Evolutionary conservation across 2,888 invertebrate species (phyloP), one percentile per base, ranked within the genome.

Genomic region (Lagria hirta): DNA sequence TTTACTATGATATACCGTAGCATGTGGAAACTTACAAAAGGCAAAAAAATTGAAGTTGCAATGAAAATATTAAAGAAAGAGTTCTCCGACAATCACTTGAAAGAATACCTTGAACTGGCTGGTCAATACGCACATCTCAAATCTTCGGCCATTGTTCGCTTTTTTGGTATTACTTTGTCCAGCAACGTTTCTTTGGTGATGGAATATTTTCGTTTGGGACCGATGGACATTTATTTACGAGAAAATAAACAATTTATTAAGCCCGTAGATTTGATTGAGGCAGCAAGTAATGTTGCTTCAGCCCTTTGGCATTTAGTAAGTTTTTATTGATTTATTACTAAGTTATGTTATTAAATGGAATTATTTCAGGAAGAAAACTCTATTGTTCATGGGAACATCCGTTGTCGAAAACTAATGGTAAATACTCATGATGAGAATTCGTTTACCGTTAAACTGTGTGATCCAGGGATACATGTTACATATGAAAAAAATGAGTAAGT

Each of bases 231-330:
- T 28, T 89, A 87, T 67, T 74, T 86, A 33, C 74, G 76, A 65
- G 73, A 70, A 17, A 69, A 73, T 57, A 65, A 62, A 30, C 41
- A 49, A 1, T 72, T 74, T 17, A 70, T 87, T 3, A 78, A 81
- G 58, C 73, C 77, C 1, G 78, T 86, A 0, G 88, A 91, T 64
- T 73, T 93, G 52, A 81, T 92, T 53, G 90, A 92, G 69, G 87
- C 90, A 24, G 79, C 88, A 5, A 84, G 87, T 15, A 84, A 85
- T 36, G 68, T 94, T 35, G 90, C 92, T 1, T 84, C 87, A 16
- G 93, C 91, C 5, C 74, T 94, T 14, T 91, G 88, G 83, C 88
- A 91, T 72, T 74, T 94, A 72, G 88, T 88, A 71, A 70, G 67
- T 68, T 40, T 13, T 26, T 15, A 3, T 8, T 36, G n/a, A n/a